Conservation (phyloP, 2,113 vertebrate species). For the Aptenodytes forsteri region DNA sequence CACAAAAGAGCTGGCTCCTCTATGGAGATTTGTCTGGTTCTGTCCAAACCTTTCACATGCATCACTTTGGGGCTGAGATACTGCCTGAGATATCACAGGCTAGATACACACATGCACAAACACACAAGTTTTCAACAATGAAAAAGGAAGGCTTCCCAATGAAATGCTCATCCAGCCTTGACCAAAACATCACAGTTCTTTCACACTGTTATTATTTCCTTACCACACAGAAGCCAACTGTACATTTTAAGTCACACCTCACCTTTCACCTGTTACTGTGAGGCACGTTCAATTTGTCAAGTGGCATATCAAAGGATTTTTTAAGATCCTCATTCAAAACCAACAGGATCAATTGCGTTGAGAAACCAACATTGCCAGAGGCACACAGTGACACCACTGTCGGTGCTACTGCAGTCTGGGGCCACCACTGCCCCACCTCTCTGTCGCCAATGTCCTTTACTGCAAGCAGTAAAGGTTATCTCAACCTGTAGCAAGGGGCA, state of each 20-base stretch:
- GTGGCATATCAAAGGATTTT: constrained; percentile 2
- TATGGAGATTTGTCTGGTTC: background rate
- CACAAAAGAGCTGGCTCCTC: background rate
- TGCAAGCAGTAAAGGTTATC: constrained; percentile 21
- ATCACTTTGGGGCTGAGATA: background rate
- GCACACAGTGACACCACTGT: background rate
- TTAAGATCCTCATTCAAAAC: background rate
- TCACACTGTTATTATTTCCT: background rate
- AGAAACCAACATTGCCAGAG: background rate
- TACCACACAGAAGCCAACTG: background rate
- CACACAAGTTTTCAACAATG: background rate
- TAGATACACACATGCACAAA: background rate
- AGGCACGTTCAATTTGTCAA: background rate
- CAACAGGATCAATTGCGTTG: background rate
- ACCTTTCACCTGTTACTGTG: background rate
- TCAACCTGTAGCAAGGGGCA: background rate
- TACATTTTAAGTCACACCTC: background rate
- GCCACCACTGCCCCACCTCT: background rate
- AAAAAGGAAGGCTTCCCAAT: background rate
- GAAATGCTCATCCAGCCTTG: background rate
- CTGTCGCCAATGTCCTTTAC: background rate
- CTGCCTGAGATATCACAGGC: background rate
- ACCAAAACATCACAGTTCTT: background rate
- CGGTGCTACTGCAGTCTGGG: background rate
- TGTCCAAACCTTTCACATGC: background rate